Evolutionary conservation across 2,888 invertebrate species (phyloP).

Genomic region (Silvanus unidentatus): DNA sequence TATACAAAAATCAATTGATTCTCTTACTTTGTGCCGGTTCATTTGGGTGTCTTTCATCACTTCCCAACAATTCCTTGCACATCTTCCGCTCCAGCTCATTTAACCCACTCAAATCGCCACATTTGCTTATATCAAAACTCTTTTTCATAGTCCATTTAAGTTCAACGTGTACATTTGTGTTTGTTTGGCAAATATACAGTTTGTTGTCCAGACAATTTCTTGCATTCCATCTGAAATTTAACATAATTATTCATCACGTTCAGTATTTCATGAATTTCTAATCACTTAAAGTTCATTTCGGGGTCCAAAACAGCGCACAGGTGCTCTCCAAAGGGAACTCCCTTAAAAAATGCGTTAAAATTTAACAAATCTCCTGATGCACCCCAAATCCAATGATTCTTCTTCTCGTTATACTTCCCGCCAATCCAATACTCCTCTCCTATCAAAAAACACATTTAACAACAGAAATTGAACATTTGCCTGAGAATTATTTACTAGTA

Average conservation of each 20-base stretch:
- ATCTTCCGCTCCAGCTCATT: slow-evolving; percentile 21
- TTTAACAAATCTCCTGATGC: slow-evolving; percentile 61
- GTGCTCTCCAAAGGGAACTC: slow-evolving; percentile 23
- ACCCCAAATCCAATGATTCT: slow-evolving; percentile 71
- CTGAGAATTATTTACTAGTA: neutral
- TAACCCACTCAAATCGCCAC: slow-evolving; percentile 21
- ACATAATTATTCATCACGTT: neutral
- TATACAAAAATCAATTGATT: too few relatives aligned
- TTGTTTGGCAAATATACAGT: slow-evolving; percentile 59
- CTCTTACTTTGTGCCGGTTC: slow-evolving; percentile 23
- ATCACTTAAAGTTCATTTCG: neutral
- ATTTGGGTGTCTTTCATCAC: slow-evolving; percentile 8
- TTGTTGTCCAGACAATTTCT: slow-evolving; percentile 55
- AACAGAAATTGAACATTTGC: too few relatives aligned
- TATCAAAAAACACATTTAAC: slow-evolving; percentile 14
- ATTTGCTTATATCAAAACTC: slow-evolving; percentile 25
- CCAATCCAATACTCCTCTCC: slow-evolving; percentile 71
- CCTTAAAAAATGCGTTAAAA: slow-evolving; percentile 65
- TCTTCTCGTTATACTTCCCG: slow-evolving; percentile 66
- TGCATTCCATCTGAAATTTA: slow-evolving; percentile 56
- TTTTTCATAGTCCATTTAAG: slow-evolving; percentile 20
- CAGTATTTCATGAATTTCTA: neutral
- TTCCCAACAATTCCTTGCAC: slow-evolving; percentile 24
- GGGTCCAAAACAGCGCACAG: neutral
- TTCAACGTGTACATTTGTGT: slow-evolving; percentile 18